phyloP scores from a whole-genome alignment of 2,888 invertebrate genomes.

The Agriopis marginaria region DNA sequence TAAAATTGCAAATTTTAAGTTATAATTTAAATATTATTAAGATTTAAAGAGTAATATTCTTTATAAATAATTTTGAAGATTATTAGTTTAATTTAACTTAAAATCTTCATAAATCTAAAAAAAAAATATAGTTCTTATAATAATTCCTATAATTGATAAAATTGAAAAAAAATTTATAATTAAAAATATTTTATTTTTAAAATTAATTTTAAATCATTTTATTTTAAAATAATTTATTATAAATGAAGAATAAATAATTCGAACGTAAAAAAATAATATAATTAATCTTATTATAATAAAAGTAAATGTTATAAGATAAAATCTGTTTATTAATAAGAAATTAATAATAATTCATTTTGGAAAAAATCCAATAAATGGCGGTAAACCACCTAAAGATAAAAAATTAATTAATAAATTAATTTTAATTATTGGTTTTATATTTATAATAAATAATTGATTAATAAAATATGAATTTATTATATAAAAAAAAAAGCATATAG shows the following conservation, averaged over 20 bases:
- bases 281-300: constrained; percentile 84
- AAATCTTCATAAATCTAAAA: constrained; percentile 73
- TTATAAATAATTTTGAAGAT: constrained; percentile 88
- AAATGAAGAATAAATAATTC: constrained; percentile 79
- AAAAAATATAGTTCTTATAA: constrained; percentile 70
- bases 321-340: constrained; percentile 75
- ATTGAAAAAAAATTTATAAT: constrained; percentile 61
- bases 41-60: constrained; percentile 84
- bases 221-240: constrained; percentile 80
- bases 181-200: constrained; percentile 67
- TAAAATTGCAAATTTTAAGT: constrained; percentile 88
- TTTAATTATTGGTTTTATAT: constrained; percentile 76
- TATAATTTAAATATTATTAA: constrained; percentile 71
- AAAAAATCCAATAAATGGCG: constrained; percentile 87
- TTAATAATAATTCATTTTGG: constrained; percentile 87
- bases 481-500: constrained; percentile 78
- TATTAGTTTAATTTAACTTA: constrained; percentile 88
- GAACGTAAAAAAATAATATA: constrained; percentile 85
- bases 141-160: constrained; percentile 64
- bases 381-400: constrained; percentile 86
- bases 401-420: constrained; percentile 83
- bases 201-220: constrained; percentile 74
- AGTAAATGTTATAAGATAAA: constrained; percentile 72
- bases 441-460: constrained; percentile 80
- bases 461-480: constrained; percentile 79